phyloP scores from a whole-genome alignment of 2,113 vertebrate genomes.

The Plecturocebus donacophilus region DNA sequence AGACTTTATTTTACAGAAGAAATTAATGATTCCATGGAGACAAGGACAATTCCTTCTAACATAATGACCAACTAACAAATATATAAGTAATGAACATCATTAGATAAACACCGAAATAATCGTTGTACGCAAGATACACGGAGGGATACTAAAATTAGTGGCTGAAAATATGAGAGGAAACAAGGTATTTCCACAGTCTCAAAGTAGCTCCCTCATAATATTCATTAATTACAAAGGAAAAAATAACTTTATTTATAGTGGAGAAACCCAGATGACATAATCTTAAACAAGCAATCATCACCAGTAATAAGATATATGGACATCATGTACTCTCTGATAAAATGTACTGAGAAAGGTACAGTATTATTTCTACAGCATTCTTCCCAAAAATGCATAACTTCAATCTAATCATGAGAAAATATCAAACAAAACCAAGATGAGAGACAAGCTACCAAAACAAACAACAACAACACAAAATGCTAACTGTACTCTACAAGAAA shows the following conservation, averaged over 20 bases:
- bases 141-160: background rate
- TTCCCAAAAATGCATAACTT: background rate
- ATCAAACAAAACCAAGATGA: slow-evolving; percentile 7
- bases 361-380: background rate
- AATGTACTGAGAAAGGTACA: background rate
- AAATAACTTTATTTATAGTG: background rate
- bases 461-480: background rate
- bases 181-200: background rate
- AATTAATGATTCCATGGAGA: background rate
- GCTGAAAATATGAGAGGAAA: background rate
- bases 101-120: background rate
- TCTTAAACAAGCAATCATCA: background rate
- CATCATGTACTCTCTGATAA: background rate
- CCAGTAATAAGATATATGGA: background rate
- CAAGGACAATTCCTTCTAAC: background rate
- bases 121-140: background rate
- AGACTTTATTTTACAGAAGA: background rate
- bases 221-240: slow-evolving; percentile 12
- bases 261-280: slow-evolving; percentile 3
- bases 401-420: background rate
- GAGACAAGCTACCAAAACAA: background rate
- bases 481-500: background rate
- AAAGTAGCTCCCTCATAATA: background rate
- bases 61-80: slow-evolving; percentile 22
- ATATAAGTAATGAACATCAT: background rate